Evolutionary conservation across 2,888 invertebrate species (phyloP), one percentile per base, ranked within the genome.

Genomic region (Chloroclysta siterata): DNA sequence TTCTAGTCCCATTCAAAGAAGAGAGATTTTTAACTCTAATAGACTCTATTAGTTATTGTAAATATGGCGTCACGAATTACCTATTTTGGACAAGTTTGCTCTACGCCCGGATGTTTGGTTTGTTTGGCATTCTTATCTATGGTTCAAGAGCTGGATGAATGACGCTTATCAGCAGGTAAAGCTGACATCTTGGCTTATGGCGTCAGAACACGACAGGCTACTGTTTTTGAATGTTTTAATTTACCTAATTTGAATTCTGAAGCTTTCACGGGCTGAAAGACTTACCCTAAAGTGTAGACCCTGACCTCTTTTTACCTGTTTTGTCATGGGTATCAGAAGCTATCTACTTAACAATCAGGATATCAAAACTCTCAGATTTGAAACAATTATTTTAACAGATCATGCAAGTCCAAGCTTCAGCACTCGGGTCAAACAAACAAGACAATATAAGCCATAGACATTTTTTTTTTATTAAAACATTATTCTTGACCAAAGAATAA

Each of bases 101-200:
- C 71, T 79, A 68, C 72, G 84, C 81, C 88, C 90, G 90, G 90
- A 90, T 90, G 88, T 87, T 77, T 74, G 63, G 74, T 79, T 68
- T 88, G 87, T 87, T 87, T 87, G 81, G 74, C 62, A 70, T 69
- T 70, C 79, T 88, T 90, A 89, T 90, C 89, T 84, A 53, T 60
- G 69, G 76, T 75, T 79, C 76, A 78, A 79, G 74, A 80, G 76
- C 72, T 75, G 77, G 74, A 83, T 87, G 86, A 88, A 87, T 86
- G 86, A 81, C 77, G 79, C 81, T 88, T 89, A 89, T 88, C 89
- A 84, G 78, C 84, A 82, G 83, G 83, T 83, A 85, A 75, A 67
- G 67, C 79, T 82, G 84, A 81, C 85, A 77, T 74, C 75, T 80
- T 80, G 73, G 73, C 86, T 88, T 88, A 88, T 81, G 77, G 77